These are phyloP conservation scores for Athetis lepigone DNA, from an alignment of 2,888 invertebrate genomes.

Conservation along the genomic window DNA sequence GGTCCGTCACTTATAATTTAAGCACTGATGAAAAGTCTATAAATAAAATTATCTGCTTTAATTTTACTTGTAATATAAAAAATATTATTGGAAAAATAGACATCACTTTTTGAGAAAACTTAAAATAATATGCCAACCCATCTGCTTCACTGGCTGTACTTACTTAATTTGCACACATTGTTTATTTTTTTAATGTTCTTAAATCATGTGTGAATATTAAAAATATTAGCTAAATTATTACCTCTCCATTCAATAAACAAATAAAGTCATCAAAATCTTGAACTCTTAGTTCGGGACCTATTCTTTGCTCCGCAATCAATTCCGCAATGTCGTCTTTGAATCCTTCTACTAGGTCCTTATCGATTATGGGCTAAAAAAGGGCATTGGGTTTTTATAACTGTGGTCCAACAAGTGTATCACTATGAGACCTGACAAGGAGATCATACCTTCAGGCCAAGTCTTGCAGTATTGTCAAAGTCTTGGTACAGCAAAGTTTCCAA, in stretches of 20 bases:
- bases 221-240: slow-evolving; percentile 61
- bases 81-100: no score
- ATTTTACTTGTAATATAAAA: no score
- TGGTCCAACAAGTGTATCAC: not conserved
- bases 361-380: slow-evolving; percentile 93
- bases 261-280: slow-evolving; percentile 96
- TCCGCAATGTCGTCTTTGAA: slow-evolving; percentile 92
- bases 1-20: no score
- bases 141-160: no score
- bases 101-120: no score
- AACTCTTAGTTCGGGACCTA: slow-evolving; percentile 93
- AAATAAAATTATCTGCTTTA: no score
- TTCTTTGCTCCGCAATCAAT: slow-evolving; percentile 93
- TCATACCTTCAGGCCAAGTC: slow-evolving; percentile 75
- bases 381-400: not conserved
- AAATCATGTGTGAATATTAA: no score
- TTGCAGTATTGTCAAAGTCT: slow-evolving; percentile 85
- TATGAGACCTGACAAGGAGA: not conserved
- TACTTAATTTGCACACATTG: no score
- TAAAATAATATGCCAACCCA: no score
- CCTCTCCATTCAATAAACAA: slow-evolving; percentile 93
- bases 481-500: slow-evolving; percentile 95
- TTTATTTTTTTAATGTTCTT: no score
- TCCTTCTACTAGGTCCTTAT: slow-evolving; percentile 92
- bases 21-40: no score